phyloP scores from a whole-genome alignment of 35 echinoderm and acorn worm species.

The Hemicentrotus pulcherrimus region DNA sequence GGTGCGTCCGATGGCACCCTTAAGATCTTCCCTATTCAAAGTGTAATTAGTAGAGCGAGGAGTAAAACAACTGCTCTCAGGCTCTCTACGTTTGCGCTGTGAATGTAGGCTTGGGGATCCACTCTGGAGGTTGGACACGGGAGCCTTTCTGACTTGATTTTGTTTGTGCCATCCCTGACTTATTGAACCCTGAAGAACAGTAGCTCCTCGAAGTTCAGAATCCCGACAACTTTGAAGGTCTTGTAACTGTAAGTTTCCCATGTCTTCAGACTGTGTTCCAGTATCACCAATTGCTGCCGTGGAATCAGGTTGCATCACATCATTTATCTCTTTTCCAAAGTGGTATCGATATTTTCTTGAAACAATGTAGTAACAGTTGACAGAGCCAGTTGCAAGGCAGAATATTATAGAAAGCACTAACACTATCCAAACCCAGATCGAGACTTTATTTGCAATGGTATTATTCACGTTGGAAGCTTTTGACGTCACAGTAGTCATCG shows the following conservation, averaged over 20 bases:
- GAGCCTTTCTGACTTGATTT: not conserved
- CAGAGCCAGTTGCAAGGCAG: not conserved
- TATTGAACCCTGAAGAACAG: not conserved
- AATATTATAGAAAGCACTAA: not conserved
- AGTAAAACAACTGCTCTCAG: not conserved
- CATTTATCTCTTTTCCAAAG: not conserved
- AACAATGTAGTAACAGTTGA: not conserved
- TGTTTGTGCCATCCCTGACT: not conserved
- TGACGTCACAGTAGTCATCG: not conserved
- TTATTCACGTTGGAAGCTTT: not conserved
- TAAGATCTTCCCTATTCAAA: not conserved
- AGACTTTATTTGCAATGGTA: not conserved
- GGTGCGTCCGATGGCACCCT: not conserved
- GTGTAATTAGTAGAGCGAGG: not conserved
- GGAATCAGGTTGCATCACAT: not conserved
- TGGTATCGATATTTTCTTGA: not conserved
- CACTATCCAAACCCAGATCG: not conserved
- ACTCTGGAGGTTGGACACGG: not conserved
- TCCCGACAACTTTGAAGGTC: not conserved
- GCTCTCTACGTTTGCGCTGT: not conserved
- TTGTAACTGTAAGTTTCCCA: not conserved
- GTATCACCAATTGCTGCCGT: not conserved
- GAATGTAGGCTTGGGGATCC: not conserved
- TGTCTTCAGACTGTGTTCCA: not conserved
- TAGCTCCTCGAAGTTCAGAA: not conserved